phyloP scores from a whole-genome alignment of 2,888 invertebrate species.

The Gibbula magus region DNA sequence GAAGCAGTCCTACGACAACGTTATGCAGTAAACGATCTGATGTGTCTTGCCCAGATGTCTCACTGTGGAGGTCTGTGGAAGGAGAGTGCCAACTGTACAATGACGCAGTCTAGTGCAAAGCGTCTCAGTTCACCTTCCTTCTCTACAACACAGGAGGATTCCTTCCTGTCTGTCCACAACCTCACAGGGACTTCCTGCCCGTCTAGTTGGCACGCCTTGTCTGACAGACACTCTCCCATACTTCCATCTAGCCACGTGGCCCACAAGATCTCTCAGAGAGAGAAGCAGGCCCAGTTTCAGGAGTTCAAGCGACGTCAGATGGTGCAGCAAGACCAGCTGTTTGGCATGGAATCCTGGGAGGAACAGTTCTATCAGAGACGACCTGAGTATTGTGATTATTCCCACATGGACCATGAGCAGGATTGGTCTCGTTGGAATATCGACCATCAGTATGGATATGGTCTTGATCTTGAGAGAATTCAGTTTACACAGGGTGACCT shows the following conservation, averaged over 20 bases:
- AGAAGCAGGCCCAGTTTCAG: slow-evolving; percentile 55
- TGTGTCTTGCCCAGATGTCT: slow-evolving; percentile 41
- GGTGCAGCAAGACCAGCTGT: slow-evolving; percentile 22
- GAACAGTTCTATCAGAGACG: not conserved
- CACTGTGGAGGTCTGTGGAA: slow-evolving; percentile 13
- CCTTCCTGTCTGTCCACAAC: slow-evolving; percentile 43
- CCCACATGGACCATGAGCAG: not conserved
- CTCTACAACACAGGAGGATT: slow-evolving; percentile 33
- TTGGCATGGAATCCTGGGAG: not conserved
- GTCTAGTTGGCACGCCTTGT: slow-evolving; percentile 63
- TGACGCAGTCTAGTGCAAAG: not conserved
- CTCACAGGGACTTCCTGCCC: slow-evolving; percentile 54
- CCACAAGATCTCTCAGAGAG: slow-evolving; percentile 54
- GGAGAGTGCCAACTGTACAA: not conserved
- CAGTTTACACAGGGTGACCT: not conserved
- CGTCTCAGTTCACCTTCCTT: not conserved
- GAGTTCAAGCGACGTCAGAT: slow-evolving; percentile 52
- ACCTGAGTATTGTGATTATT: not conserved
- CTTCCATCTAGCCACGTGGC: slow-evolving; percentile 63
- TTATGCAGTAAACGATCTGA: slow-evolving; percentile 56
- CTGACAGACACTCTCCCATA: slow-evolving; percentile 66
- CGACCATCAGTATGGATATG: not conserved
- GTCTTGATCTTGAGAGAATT: not conserved
- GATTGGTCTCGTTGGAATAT: not conserved
- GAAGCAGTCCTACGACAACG: slow-evolving; percentile 54